Percentiles rank a stretch among this genome's conserved stretches.
Evolutionary conservation across 2,888 invertebrate species (phyloP).

Genomic region (Alentia gelatinosa): DNA sequence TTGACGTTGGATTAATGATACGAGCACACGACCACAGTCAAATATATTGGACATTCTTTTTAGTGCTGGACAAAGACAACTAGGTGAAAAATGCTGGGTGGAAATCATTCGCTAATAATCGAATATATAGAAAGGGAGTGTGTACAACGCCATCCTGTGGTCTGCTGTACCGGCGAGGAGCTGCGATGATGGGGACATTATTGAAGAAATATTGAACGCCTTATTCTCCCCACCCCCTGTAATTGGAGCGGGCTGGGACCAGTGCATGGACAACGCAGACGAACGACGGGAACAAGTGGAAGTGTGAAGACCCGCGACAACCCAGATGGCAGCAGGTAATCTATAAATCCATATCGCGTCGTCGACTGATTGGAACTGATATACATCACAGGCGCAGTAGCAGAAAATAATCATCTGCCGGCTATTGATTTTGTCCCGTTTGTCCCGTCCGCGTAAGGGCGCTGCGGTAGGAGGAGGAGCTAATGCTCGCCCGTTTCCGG

Average conservation of each 20-base stretch:
- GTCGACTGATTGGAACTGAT: slow-evolving; percentile 11
- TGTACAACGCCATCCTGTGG: too few relatives aligned
- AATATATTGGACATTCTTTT: too few relatives aligned
- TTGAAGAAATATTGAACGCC: neutral
- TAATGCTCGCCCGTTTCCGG: slow-evolving; percentile 9
- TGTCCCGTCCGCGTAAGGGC: neutral
- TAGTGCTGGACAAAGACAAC: too few relatives aligned
- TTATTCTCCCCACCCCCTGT: neutral
- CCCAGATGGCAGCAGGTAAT: neutral
- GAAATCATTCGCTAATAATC: too few relatives aligned
- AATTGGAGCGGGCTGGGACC: neutral
- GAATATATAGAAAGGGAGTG: too few relatives aligned
- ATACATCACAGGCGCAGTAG: slow-evolving; percentile 16
- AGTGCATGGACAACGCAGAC: neutral
- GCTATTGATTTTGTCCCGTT: slow-evolving; percentile 27
- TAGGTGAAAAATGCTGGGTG: too few relatives aligned
- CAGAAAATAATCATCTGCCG: slow-evolving; percentile 29
- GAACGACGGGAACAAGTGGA: neutral
- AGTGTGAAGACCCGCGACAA: neutral
- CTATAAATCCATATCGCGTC: slow-evolving; percentile 3
- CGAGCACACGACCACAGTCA: too few relatives aligned
- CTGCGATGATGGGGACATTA: neutral
- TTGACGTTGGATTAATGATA: too few relatives aligned
- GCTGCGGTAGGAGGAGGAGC: neutral
- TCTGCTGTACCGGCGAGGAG: neutral